Conservation (phyloP, 2,888 invertebrate species). For the Aquatica leii region DNA sequence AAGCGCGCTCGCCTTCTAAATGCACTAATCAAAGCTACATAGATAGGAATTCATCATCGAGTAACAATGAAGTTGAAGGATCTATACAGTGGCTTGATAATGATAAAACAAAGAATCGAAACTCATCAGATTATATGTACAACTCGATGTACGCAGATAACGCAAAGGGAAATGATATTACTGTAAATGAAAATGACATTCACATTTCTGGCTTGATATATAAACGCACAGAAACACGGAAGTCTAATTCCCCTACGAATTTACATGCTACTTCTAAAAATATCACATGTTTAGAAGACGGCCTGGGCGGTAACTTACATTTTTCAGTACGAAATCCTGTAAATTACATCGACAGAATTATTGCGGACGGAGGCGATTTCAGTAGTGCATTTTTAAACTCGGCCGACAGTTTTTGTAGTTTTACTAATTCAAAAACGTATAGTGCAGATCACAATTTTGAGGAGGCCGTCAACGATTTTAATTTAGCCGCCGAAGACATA, state of each 20-base stretch:
- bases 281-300: conserved; percentile 43
- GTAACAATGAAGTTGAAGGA: conserved; percentile 10
- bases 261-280: conserved; percentile 46
- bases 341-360: conserved; percentile 25
- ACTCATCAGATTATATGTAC: not conserved
- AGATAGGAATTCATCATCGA: conserved; percentile 5
- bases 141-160: not conserved
- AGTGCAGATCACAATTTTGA: conserved; percentile 51
- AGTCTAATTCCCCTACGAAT: conserved; percentile 36
- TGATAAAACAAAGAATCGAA: conserved; percentile 14
- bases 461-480: conserved; percentile 56
- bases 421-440: not conserved
- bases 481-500: conserved; percentile 57
- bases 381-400: not conserved
- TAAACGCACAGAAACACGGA: conserved; percentile 38
- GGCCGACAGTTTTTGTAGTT: not conserved
- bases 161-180: not conserved
- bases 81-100: not conserved
- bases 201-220: conserved; percentile 21
- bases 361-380: conserved; percentile 25
- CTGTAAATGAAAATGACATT: conserved; percentile 12
- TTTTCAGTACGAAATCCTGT: conserved; percentile 56
- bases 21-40: conserved; percentile 12
- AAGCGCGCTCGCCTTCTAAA: conserved; percentile 9
- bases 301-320: conserved; percentile 59